phyloP scores from a whole-genome alignment of 2,797 vertebrate species.

The Trachops cirrhosus region DNA sequence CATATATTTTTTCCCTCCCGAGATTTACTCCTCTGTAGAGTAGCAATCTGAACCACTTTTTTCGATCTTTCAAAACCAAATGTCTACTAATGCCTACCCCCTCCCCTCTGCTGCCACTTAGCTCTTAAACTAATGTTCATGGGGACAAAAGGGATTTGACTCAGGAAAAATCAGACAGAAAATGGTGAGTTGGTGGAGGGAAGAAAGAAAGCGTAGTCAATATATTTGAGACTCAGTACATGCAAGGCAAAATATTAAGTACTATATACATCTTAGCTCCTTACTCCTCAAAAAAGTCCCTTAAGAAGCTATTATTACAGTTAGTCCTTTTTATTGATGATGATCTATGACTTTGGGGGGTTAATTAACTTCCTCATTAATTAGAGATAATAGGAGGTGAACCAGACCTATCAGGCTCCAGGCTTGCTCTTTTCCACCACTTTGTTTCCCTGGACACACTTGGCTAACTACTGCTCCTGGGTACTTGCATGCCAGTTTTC shows the following conservation, averaged over 20 bases:
- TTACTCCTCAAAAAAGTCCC: background rate
- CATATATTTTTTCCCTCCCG: background rate
- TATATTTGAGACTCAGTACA: background rate
- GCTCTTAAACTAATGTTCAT: background rate
- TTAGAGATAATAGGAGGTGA: background rate
- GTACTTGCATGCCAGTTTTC: background rate
- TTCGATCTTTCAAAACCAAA: background rate
- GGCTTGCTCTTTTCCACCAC: background rate
- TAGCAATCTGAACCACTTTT: background rate
- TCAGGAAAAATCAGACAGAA: background rate
- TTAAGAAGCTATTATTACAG: background rate
- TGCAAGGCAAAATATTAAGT: slow-evolving; percentile 1
- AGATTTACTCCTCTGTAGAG: background rate
- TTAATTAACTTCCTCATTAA: background rate
- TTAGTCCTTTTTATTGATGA: background rate
- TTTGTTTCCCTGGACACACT: background rate
- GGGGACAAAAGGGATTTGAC: background rate
- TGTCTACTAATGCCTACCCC: background rate
- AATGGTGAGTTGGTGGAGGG: background rate
- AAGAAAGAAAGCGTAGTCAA: background rate
- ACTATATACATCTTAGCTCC: background rate
- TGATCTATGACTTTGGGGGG: background rate
- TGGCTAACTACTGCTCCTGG: background rate
- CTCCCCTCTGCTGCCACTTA: no score
- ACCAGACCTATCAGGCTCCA: background rate